A percentile compares a stretch with the other conserved stretches of the same genome.
phyloP scores from a whole-genome alignment of 2,888 invertebrate genomes.

The Sthenelais limicola region DNA sequence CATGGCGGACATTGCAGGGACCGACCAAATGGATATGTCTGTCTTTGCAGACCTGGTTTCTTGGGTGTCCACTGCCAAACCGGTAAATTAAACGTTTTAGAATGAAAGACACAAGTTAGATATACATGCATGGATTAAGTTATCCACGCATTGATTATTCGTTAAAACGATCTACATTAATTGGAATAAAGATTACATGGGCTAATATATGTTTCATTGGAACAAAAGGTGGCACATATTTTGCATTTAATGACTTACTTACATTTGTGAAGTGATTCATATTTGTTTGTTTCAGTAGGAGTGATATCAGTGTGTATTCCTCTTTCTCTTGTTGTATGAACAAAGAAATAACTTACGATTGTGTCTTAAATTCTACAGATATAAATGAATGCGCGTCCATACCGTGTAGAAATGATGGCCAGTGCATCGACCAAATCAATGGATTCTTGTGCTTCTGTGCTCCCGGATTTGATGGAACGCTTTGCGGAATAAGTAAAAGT shows the following conservation, averaged over 20 bases:
- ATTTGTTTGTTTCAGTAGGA: background rate
- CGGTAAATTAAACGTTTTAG: background rate
- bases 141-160: no score
- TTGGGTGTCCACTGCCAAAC: background rate
- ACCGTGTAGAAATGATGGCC: background rate
- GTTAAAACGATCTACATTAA: background rate
- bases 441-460: background rate
- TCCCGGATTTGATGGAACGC: background rate
- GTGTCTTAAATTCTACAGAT: no score
- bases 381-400: background rate
- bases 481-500: background rate
- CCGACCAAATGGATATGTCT: background rate
- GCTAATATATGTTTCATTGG: no score
- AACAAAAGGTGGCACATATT: no score
- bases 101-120: no score
- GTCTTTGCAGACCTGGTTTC: background rate
- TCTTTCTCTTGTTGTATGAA: no score
- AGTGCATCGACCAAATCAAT: background rate
- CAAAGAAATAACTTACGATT: no score
- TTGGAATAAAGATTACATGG: background rate
- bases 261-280: no score
- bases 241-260: no score
- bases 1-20: background rate
- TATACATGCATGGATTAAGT: no score
- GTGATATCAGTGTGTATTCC: no score